phyloP scores from a whole-genome alignment of 2,888 invertebrate species.

The Lysandra coridon region DNA sequence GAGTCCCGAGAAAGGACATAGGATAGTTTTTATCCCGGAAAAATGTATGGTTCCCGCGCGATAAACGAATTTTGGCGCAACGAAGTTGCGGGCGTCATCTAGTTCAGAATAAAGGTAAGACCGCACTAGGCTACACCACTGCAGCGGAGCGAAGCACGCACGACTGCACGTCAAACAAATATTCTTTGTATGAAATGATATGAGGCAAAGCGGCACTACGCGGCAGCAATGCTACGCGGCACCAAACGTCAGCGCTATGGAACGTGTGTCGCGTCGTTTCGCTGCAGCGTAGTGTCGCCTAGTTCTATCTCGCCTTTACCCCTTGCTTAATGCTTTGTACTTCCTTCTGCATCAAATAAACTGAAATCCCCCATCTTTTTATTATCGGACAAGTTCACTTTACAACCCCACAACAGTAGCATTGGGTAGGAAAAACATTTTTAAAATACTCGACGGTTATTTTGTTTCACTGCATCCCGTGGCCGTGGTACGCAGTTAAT shows the following conservation, averaged over 20 bases:
- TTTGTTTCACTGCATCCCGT: conserved; percentile 15
- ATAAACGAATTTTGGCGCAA: too few relatives aligned
- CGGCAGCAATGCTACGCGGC: background rate
- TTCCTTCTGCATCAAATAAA: background rate
- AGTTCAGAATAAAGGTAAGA: background rate
- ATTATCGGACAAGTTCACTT: background rate
- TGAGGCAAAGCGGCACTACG: too few relatives aligned
- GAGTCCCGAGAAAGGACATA: too few relatives aligned
- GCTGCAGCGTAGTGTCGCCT: too few relatives aligned
- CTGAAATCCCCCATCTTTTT: background rate
- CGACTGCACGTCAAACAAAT: background rate
- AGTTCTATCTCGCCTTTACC: background rate
- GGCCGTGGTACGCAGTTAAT: conserved; percentile 1
- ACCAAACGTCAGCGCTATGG: background rate
- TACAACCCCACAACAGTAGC: background rate
- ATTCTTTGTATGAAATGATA: too few relatives aligned
- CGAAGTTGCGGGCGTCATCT: too few relatives aligned
- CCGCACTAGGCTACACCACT: too few relatives aligned
- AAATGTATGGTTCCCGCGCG: too few relatives aligned
- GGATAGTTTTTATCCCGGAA: too few relatives aligned
- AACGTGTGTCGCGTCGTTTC: background rate
- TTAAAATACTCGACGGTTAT: conserved; percentile 4
- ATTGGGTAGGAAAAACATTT: conserved; percentile 1
- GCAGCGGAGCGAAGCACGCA: too few relatives aligned
- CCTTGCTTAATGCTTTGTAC: background rate